phyloP scores from a whole-genome alignment of 2,113 vertebrate species.

The Plecotus auritus region DNA sequence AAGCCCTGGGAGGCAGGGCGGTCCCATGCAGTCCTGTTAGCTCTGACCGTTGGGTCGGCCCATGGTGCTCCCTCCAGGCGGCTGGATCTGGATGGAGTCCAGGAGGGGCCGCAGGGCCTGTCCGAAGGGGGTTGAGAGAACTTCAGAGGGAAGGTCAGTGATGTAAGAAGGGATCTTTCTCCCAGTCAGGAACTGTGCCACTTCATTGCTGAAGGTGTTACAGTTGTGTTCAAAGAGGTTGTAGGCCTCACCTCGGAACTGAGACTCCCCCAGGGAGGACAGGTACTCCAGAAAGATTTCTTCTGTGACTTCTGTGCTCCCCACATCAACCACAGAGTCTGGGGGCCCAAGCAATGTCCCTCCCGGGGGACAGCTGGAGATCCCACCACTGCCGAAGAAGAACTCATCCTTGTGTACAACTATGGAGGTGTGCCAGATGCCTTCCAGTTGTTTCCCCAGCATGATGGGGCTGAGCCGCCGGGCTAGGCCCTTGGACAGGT shows the following conservation, averaged over 20 bases:
- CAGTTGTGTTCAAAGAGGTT: constrained; percentile 98
- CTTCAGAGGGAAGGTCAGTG: constrained; percentile 96
- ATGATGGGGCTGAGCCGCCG: constrained; percentile 91
- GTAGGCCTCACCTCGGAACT: constrained; percentile 92
- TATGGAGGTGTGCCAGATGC: too few species aligned
- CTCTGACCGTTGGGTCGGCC: constrained; percentile 89
- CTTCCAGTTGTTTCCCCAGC: too few species aligned
- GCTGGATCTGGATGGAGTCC: constrained; percentile 89
- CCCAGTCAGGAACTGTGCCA: constrained; percentile 97
- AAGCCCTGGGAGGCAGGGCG: constrained; percentile 77
- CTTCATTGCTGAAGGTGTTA: constrained; percentile 98
- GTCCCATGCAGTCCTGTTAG: constrained; percentile 79
- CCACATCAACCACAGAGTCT: constrained; percentile 90
- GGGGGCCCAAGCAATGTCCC: constrained; percentile 90
- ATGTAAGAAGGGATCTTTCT: constrained; percentile 95
- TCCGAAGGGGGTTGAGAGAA: constrained; percentile 96
- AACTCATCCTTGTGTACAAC: too few species aligned
- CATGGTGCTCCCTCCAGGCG: constrained; percentile 87
- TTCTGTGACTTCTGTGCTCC: constrained; percentile 92
- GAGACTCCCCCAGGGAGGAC: constrained; percentile 89
- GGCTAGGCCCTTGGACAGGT: constrained; percentile 93
- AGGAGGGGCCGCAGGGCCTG: constrained; percentile 92
- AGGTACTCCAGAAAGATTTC: constrained; percentile 93
- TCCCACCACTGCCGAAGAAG: too few species aligned
- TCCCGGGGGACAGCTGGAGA: too few species aligned